Base-by-base conservation (phyloP, 2,888 invertebrate genomes). In the Nomada goodeniana region DNA sequence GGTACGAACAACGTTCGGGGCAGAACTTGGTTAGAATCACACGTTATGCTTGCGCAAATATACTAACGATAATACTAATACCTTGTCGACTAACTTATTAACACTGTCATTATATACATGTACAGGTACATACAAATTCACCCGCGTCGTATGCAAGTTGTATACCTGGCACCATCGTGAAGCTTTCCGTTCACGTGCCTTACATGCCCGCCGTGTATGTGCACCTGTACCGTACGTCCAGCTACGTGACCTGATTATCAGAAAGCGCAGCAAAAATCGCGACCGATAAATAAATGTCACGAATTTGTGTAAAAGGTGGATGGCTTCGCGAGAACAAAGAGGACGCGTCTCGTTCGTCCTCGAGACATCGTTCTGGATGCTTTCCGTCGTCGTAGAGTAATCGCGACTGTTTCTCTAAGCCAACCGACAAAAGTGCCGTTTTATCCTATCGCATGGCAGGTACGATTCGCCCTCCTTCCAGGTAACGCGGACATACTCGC, bases 331-430 rank as follows among this genome's bases (percentile, higher is more conserved):
- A 80, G 72, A 83, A 60, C 18, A 15, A 15, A 11, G 23, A 9
- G 84, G 78, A 89, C 83, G 70, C 55, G 71, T 44, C 57, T 69
- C 68, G 60, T 60, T 57, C 13, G 26, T 55, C 42, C 18, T 26
- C 65, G 70, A 47, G 29, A 52, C 71, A 72, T 59, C 59, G 65
- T 68, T 78, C 80, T 70, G 20, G 82, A 44, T 76, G 82, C 74
- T 80, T 77, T 64, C 85, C 77, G 85, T 76, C 78, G 69, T 53
- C 72, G 70, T 72, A 83, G 75, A 87, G 84, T 91, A 91, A 92
- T 92, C 91, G 91, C 89, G 86, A 87, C 90, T 91, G 91, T 91
- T 91, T 91, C 91, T 91, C 89, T 86, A 86, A 88, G 79, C 86
- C 88, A 88, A 88, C 89, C 89, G 88, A 89, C 89, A 86, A 89